Percentiles rank a stretch among this genome's conserved stretches.
These are phyloP conservation scores for Cephus runcator DNA, from an alignment of 2,888 invertebrate species.

Conservation along the genomic window DNA sequence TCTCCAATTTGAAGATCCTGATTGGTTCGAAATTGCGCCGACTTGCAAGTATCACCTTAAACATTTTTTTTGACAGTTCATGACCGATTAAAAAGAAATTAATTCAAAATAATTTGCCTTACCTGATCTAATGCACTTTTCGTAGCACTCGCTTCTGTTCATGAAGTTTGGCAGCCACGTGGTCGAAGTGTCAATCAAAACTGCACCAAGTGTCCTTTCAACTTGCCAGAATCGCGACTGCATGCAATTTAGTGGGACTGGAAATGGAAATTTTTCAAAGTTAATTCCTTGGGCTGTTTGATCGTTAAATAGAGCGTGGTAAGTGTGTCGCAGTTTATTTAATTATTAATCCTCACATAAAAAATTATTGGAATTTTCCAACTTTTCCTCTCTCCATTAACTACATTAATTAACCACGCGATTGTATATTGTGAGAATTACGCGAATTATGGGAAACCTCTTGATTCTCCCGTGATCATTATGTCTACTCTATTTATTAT, in stretches of 20 bases:
- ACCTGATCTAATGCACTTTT: slow-evolving; percentile 54
- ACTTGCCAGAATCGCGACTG: slow-evolving; percentile 76
- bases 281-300: background rate
- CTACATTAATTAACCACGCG: background rate
- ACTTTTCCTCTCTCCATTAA: background rate
- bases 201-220: slow-evolving; percentile 80
- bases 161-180: slow-evolving; percentile 72
- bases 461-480: background rate
- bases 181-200: slow-evolving; percentile 75
- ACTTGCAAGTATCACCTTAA: slow-evolving; percentile 46
- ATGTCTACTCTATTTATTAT: background rate
- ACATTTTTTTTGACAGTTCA: background rate
- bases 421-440: background rate
- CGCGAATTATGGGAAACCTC: background rate
- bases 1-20: slow-evolving; percentile 59
- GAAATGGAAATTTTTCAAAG: slow-evolving; percentile 2
- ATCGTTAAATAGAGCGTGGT: background rate
- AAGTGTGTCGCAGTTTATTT: background rate
- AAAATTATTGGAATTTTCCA: slow-evolving; percentile 4
- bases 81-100: background rate
- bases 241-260: slow-evolving; percentile 70
- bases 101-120: slow-evolving; percentile 12
- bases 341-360: slow-evolving; percentile 2
- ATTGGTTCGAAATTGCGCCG: slow-evolving; percentile 55
- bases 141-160: slow-evolving; percentile 76